phyloP scores from a whole-genome alignment of 2,797 vertebrate species.

The Anableps anableps region DNA sequence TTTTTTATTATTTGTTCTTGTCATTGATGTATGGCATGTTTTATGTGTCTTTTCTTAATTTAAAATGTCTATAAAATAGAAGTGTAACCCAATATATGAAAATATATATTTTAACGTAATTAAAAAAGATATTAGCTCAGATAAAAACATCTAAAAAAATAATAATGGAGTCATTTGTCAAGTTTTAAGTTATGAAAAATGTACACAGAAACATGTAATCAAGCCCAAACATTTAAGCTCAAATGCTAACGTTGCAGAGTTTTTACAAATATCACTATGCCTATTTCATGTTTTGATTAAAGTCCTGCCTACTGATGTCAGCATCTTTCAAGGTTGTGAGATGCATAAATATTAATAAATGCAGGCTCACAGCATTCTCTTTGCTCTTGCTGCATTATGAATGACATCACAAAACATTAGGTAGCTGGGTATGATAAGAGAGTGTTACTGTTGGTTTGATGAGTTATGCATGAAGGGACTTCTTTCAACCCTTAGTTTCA shows the following conservation, averaged over 20 bases:
- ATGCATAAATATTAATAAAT: constrained; percentile 71
- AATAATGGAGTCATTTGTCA: constrained; percentile 32
- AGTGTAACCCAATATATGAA: background rate
- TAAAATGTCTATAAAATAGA: background rate
- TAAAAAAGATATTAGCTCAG: background rate
- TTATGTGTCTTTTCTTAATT: background rate
- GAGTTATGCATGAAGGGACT: constrained; percentile 78
- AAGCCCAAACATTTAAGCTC: constrained; percentile 47
- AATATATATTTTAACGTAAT: constrained; percentile 7
- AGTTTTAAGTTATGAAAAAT: constrained; percentile 38
- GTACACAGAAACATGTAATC: constrained; percentile 28
- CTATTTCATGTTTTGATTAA: constrained; percentile 67
- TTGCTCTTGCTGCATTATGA: constrained; percentile 77
- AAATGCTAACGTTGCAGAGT: constrained; percentile 48
- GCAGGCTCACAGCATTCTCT: constrained; percentile 68
- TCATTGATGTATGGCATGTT: background rate
- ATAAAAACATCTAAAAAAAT: constrained; percentile 16
- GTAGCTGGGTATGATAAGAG: constrained; percentile 76
- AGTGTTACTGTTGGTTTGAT: constrained; percentile 71
- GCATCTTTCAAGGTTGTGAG: constrained; percentile 67
- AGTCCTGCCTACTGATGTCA: constrained; percentile 43
- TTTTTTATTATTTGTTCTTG: background rate
- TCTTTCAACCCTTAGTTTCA: constrained; percentile 68
- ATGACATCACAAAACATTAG: constrained; percentile 78
- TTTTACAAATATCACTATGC: constrained; percentile 63